Percentiles rank a stretch among this genome's conserved stretches.
phyloP scores from a whole-genome alignment of 2,113 vertebrate genomes.

The Marmota monax region DNA sequence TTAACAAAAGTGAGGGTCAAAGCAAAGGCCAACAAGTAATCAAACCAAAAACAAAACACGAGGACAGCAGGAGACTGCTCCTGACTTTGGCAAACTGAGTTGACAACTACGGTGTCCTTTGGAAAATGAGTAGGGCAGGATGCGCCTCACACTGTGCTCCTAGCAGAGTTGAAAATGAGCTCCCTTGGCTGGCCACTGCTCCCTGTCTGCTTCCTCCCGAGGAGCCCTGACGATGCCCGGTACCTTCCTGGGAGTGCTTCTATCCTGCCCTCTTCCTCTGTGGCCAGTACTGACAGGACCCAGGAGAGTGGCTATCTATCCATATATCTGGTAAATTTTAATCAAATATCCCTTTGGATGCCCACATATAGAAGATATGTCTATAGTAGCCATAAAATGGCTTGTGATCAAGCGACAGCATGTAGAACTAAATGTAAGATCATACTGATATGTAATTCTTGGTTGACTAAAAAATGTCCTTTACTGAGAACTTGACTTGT shows the following conservation, averaged over 20 bases:
- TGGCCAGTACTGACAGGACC: too few species aligned
- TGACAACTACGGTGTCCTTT: not conserved
- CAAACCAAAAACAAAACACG: not conserved
- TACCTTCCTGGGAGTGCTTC: too few species aligned
- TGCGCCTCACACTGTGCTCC: too few species aligned
- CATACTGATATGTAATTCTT: not conserved
- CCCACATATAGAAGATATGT: not conserved
- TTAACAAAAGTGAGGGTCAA: not conserved
- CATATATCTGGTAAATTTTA: not conserved
- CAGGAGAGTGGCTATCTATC: too few species aligned
- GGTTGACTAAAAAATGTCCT: not conserved
- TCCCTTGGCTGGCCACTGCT: not conserved
- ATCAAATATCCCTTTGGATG: not conserved
- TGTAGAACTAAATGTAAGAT: not conserved
- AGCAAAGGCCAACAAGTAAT: not conserved
- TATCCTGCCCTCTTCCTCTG: not conserved
- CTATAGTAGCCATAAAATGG: not conserved
- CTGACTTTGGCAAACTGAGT: not conserved
- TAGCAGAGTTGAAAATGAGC: not conserved
- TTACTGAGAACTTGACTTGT: not conserved
- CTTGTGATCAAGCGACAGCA: not conserved
- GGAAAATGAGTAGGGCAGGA: not conserved
- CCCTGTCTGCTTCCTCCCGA: too few species aligned
- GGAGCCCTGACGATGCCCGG: rapidly evolving
- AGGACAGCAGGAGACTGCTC: not conserved